Conservation (phyloP, 2,797 vertebrate species). For the Melopsittacus undulatus region DNA sequence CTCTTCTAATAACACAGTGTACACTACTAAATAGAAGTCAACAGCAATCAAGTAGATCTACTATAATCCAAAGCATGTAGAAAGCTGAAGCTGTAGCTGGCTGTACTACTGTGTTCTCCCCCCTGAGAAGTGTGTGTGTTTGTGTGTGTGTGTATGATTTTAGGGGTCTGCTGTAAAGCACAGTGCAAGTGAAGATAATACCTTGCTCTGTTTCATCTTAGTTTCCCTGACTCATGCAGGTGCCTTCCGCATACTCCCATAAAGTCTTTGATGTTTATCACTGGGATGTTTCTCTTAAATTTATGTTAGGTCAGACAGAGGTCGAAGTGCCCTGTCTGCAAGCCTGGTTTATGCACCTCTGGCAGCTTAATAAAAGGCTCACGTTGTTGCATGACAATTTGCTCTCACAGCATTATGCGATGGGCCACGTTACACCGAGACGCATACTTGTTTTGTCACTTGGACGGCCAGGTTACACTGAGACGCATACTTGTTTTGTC, state of each 20-base stretch:
- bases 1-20: not conserved
- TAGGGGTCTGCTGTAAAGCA: not conserved
- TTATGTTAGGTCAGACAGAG: conserved; percentile 18
- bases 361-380: not conserved
- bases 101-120: not conserved
- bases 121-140: rapidly evolving
- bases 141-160: rapidly evolving
- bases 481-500: not conserved
- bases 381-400: not conserved
- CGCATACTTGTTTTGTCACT: not conserved
- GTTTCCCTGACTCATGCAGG: not conserved
- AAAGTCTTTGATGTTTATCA: conserved; percentile 39
- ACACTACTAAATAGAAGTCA: not conserved
- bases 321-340: not conserved
- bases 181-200: not conserved
- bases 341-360: not conserved
- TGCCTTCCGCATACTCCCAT: not conserved
- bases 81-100: rapidly evolving
- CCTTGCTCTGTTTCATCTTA: not conserved
- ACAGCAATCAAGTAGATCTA: not conserved
- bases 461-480: not conserved
- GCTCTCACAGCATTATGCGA: not conserved
- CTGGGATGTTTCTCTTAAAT: not conserved
- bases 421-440: not conserved
- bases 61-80: not conserved